Evolutionary conservation across 2,888 invertebrate species (phyloP), one percentile per base, ranked within the genome.

Genomic region (Dryobota labecula): DNA sequence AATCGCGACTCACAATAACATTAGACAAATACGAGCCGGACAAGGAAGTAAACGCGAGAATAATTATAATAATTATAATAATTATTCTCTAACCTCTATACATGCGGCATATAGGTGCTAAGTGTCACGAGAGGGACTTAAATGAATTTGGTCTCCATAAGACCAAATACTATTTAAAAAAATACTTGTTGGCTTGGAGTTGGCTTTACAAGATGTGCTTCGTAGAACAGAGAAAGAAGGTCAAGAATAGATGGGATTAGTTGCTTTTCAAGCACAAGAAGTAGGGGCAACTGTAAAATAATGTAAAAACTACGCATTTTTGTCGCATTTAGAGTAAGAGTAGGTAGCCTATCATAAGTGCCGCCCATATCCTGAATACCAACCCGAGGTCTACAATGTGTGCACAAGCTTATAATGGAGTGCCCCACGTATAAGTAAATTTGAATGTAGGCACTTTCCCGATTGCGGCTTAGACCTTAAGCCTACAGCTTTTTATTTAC

Each of bases 1-100:
- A 70, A 65, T 73, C 65, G 70, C 70, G 45, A 69, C 65, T 69
- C 62, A 73, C 80, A 76, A 70, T 69, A 73, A 70, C 66, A 76
- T 84, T 76, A 69, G 38, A 84, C 73, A 69, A 78, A 82, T 54
- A 68, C 65, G 24, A 65, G 53, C n/a, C 36, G 27, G 9, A 27
- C 33, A 13, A 57, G 30, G 9, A 36, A 43, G 24, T 24, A 38
- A 47, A 49, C 24, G 3, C 18, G 9, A 30, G 18, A 15, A 27
- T 15, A n/a, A n/a, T n/a, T n/a, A n/a, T n/a, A n/a, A n/a, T n/a
- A n/a, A n/a, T n/a, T n/a, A 9, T 58, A 63, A 20, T 20, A 41
- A 15, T 41, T 18, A 33, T 15, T 36, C 11, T 24, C 2, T 8
- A 5, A 27, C 36, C 41, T 47, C 2, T n/a, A 27, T 5, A 27